Evolutionary conservation across 2,888 invertebrate species (phyloP).

Genomic region (Tinea pellionella): DNA sequence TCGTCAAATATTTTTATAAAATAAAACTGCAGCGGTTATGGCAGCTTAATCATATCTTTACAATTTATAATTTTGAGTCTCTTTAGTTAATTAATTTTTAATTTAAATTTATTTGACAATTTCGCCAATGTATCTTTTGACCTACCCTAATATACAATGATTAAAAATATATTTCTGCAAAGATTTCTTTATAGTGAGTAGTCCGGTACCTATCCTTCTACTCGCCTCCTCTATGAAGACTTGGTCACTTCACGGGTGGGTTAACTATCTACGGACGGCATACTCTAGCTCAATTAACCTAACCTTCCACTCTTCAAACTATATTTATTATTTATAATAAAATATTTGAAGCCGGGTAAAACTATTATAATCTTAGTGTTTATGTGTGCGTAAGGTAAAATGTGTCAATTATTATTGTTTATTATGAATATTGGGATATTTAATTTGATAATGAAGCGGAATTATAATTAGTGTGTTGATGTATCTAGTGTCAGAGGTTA

Average conservation of each 20-base stretch:
- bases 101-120: neutral
- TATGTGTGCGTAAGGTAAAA: neutral
- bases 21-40: conserved; percentile 44
- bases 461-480: conserved; percentile 42
- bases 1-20: conserved; percentile 66
- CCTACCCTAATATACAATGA: neutral
- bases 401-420: conserved; percentile 4
- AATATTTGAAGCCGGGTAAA: no score
- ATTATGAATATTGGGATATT: neutral
- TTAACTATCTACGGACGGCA: no score
- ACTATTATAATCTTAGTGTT: no score
- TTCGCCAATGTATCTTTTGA: neutral
- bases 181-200: no score
- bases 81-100: neutral
- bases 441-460: neutral
- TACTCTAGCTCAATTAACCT: no score
- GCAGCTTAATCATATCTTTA: conserved; percentile 67
- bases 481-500: conserved; percentile 60
- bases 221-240: no score
- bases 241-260: no score
- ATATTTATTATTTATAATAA: no score
- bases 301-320: no score
- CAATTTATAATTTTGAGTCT: conserved; percentile 20
- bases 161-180: no score
- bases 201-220: no score